Evolutionary conservation across 1,140 invertebrate genomes (phyloP), one percentile per base, ranked within the genome.

Genomic region (Diprion similis): DNA sequence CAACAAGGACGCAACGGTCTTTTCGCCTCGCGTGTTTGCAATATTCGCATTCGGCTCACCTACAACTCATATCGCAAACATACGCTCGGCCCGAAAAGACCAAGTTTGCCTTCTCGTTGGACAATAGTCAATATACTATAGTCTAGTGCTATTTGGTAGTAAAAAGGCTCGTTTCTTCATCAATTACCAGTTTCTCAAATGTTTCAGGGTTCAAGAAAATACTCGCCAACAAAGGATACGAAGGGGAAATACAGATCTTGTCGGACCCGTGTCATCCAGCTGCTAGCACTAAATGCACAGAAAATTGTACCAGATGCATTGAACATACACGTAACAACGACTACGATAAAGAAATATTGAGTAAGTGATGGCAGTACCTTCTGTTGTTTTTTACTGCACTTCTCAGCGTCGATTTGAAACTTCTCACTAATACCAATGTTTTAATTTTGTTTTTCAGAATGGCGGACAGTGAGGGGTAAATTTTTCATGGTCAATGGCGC

Each of bases 401-500:
- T 37, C 24, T 37, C 24, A 6, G 24, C 24, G 6, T 37, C 24
- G 24, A 37, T 37, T 37, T 37, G 24, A 37, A 37, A 37, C 24
- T 37, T 37, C 24, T 37, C 24, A 37, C 24, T 37, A 37, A 37
- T 37, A 37, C 24, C 24, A 6, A 37, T 37, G 24, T 37, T 37
- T 37, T 37, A 6, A 37, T 37, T 37, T 6, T 73, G 15, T 73
- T 66, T 81, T 79, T 64, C 70, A 89, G 87, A 80, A 66, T 92
- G 90, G 90, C 87, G 92, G 72, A 92, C 91, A 2, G 89, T 96
- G 18, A 91, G 91, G 71, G 92, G 93, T 0, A 92, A 92, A 81
- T 96, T 94, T 86, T 92, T 95, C 75, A 94, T 94, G 89, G 91
- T 96, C 4, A 95, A 93, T 79, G 91, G 92, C 45, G 93, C 93